Conservation (phyloP, 1,140 invertebrate genomes). For the Ooceraea biroi region DNA sequence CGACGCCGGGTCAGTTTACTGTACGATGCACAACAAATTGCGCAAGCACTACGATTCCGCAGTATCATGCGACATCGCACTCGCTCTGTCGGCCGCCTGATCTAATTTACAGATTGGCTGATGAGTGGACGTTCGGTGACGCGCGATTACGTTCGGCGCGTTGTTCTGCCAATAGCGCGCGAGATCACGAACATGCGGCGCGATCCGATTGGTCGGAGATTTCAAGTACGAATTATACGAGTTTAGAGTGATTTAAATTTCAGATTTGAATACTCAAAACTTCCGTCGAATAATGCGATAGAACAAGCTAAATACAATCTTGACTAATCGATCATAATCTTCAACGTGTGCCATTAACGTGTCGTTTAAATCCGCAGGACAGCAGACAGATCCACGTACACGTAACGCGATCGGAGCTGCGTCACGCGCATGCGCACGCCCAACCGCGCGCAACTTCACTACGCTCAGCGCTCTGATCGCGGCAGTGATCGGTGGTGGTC, state of each 20-base stretch:
- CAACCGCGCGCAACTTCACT: not conserved
- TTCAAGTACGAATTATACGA: no score
- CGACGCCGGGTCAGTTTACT: not conserved
- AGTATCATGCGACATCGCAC: slow-evolving; percentile 3
- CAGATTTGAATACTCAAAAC: no score
- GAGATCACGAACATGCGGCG: no score
- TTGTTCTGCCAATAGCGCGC: no score
- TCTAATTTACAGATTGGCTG: not conserved
- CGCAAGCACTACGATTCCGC: not conserved
- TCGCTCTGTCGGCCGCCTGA: not conserved
- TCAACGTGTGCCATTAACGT: no score
- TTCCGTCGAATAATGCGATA: no score
- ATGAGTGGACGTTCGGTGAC: not conserved
- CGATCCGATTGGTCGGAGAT: no score
- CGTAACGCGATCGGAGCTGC: not conserved
- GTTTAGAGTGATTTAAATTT: no score
- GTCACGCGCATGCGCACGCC: not conserved
- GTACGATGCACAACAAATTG: slow-evolving; percentile 1
- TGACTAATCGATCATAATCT: no score
- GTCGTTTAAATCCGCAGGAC: no score
- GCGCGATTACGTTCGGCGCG: no score
- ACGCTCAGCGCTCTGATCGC: not conserved
- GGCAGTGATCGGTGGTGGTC: not conserved
- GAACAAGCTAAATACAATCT: no score
- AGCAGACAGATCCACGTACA: not conserved